phyloP scores from a whole-genome alignment of 2,888 invertebrate genomes.

The Callimorpha dominula region DNA sequence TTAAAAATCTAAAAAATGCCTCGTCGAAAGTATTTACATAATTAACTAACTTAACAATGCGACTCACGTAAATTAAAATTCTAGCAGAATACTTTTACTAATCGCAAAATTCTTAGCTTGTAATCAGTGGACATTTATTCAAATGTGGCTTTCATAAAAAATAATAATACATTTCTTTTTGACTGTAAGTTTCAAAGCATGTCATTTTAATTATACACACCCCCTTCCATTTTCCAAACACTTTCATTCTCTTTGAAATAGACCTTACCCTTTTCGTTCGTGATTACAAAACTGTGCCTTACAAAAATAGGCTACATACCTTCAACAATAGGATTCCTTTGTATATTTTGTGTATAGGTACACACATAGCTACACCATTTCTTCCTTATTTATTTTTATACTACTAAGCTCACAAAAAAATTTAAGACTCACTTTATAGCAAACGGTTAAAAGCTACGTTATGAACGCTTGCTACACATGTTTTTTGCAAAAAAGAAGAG shows the following conservation, averaged over 20 bases:
- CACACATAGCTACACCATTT: background rate
- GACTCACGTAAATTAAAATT: background rate
- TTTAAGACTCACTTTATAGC: no score
- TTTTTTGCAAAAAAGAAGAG: no score
- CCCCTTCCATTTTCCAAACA: background rate
- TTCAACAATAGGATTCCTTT: background rate
- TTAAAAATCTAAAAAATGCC: no score
- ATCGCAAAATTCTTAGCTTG: background rate
- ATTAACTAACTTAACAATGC: slow-evolving; percentile 1
- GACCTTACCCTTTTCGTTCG: background rate
- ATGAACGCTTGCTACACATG: no score
- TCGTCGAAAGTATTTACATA: no score
- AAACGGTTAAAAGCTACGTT: no score
- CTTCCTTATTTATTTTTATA: background rate
- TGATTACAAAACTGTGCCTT: background rate
- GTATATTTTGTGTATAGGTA: background rate
- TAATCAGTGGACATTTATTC: slow-evolving; percentile 5
- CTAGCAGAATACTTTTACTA: background rate
- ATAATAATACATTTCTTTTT: background rate
- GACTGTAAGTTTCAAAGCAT: background rate
- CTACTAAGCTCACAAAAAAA: no score
- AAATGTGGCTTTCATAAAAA: slow-evolving; percentile 2
- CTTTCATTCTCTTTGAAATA: background rate
- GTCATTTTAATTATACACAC: background rate
- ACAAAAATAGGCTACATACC: background rate